Evolutionary conservation across 2,888 invertebrate species (phyloP).

Genomic region (Bhutanitis thaidina): DNA sequence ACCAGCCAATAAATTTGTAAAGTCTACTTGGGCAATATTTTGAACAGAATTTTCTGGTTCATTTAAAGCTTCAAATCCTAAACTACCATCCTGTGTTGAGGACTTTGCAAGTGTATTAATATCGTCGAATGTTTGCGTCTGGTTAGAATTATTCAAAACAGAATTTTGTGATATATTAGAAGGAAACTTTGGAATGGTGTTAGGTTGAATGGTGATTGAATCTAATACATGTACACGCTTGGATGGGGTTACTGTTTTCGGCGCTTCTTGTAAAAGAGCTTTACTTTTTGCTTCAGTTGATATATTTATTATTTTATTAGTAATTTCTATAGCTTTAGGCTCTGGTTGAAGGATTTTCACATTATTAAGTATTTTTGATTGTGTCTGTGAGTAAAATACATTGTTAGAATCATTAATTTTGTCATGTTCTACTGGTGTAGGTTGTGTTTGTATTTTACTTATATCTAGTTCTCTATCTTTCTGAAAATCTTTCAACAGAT

Average conservation of each 20-base stretch:
- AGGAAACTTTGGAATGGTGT: slow-evolving; percentile 6
- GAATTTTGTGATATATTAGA: neutral
- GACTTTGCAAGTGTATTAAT: neutral
- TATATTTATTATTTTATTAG: slow-evolving; percentile 41
- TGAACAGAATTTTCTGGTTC: neutral
- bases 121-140: slow-evolving; percentile 5
- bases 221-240: slow-evolving; percentile 61
- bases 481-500: slow-evolving; percentile 49
- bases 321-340: slow-evolving; percentile 38
- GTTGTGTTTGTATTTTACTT: slow-evolving; percentile 6
- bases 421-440: neutral
- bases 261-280: slow-evolving; percentile 24
- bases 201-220: slow-evolving; percentile 51
- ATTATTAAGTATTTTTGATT: slow-evolving; percentile 16
- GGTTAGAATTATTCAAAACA: slow-evolving; percentile 1
- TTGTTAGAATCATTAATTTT: neutral
- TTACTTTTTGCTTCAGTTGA: slow-evolving; percentile 26
- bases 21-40: slow-evolving; percentile 39
- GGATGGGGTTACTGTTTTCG: slow-evolving; percentile 41
- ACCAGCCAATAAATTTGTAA: slow-evolving; percentile 54
- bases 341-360: slow-evolving; percentile 23
- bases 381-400: slow-evolving; percentile 16
- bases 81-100: neutral
- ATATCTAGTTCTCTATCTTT: slow-evolving; percentile 28
- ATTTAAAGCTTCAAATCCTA: neutral